Evolutionary conservation across 2,113 vertebrate species (phyloP).

Genomic region (Grus americana): DNA sequence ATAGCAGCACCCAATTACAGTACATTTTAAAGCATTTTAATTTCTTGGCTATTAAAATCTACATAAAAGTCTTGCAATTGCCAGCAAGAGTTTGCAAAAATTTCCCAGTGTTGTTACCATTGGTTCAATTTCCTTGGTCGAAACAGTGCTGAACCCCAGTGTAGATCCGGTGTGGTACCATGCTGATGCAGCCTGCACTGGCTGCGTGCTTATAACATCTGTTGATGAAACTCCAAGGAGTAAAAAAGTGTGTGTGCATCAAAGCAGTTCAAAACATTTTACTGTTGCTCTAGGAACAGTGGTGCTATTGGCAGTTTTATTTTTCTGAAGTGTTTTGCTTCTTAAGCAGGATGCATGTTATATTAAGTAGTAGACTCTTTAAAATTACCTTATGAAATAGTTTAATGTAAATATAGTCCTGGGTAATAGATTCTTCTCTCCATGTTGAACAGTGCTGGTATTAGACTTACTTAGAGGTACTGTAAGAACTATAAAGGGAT

Average conservation of each 20-base stretch:
- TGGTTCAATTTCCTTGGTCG: not conserved
- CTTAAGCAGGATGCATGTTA: not conserved
- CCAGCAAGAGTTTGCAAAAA: not conserved
- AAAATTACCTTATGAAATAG: not conserved
- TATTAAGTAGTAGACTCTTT: not conserved
- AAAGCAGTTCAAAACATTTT: not conserved
- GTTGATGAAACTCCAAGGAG: not conserved
- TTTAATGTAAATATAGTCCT: not conserved
- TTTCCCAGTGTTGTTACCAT: not conserved
- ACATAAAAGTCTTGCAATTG: not conserved
- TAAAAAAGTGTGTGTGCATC: not conserved
- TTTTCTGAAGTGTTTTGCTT: not conserved
- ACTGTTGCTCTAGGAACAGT: not conserved
- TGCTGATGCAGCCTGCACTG: accelerated
- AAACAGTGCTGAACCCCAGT: not conserved
- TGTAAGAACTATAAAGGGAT: not conserved
- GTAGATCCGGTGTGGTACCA: not conserved
- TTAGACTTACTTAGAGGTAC: not conserved
- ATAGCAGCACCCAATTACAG: not conserved
- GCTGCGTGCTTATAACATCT: not conserved
- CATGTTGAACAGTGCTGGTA: not conserved
- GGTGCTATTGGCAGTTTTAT: not conserved
- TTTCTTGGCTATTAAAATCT: not conserved
- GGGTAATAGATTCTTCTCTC: not conserved
- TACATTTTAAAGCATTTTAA: not conserved